phyloP scores from a whole-genome alignment of 2,888 invertebrate species.

The Chydorus sphaericus region DNA sequence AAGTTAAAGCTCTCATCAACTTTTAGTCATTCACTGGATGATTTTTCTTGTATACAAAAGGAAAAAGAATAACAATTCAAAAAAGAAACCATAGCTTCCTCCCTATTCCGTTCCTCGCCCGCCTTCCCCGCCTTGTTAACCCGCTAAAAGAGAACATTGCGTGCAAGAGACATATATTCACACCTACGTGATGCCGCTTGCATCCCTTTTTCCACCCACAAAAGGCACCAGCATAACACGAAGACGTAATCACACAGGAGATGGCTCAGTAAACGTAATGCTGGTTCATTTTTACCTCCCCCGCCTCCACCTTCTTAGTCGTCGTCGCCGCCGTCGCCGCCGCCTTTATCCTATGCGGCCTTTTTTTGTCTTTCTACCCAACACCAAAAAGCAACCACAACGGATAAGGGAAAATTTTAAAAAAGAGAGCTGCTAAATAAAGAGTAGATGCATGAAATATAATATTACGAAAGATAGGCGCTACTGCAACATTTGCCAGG shows the following conservation, averaged over 20 bases:
- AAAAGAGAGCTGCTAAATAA: too few species aligned
- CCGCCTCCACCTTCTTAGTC: neutral
- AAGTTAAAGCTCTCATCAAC: too few species aligned
- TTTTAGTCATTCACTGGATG: too few species aligned
- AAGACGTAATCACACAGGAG: neutral
- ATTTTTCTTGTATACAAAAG: too few species aligned
- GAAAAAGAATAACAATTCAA: too few species aligned
- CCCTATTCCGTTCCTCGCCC: neutral
- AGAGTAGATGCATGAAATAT: too few species aligned
- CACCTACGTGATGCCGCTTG: conserved; percentile 1
- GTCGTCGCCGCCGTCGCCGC: neutral
- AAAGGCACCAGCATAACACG: neutral
- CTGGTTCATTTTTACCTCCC: neutral
- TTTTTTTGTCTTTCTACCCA: too few species aligned
- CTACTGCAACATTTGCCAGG: too few species aligned
- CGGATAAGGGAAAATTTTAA: too few species aligned
- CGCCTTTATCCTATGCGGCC: too few species aligned
- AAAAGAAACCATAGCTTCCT: neutral
- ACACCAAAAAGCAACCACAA: too few species aligned
- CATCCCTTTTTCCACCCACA: neutral
- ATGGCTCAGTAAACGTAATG: conserved; percentile 6
- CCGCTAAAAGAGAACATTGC: neutral
- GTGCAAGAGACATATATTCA: conserved; percentile 1
- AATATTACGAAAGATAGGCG: too few species aligned
- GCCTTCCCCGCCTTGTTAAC: neutral